phyloP scores from a whole-genome alignment of 2,888 invertebrate species.

The Clitarchus hookeri region DNA sequence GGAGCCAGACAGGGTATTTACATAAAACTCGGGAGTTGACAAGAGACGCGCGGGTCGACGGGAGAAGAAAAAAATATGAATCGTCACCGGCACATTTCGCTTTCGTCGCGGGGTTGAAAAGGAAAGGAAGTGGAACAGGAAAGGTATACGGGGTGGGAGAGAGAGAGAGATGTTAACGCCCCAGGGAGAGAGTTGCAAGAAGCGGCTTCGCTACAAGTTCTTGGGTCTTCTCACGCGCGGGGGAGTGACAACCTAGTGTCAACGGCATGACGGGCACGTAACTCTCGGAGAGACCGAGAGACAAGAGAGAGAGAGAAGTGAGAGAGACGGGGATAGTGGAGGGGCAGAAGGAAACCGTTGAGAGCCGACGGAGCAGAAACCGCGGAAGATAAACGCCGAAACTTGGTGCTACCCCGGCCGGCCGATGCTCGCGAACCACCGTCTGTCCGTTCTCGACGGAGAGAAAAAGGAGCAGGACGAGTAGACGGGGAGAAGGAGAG shows the following conservation, averaged over 20 bases:
- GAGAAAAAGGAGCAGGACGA: no score
- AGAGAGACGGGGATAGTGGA: neutral
- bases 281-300: neutral
- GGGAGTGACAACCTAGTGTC: neutral
- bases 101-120: neutral
- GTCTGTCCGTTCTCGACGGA: neutral
- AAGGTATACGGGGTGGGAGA: neutral
- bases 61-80: neutral
- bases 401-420: neutral
- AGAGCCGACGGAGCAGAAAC: slow-evolving; percentile 5
- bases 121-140: neutral
- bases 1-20: neutral
- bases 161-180: neutral
- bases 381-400: neutral
- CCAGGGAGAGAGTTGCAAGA: neutral
- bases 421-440: neutral
- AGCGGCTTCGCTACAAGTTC: neutral
- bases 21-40: slow-evolving; percentile 7
- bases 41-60: neutral
- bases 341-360: neutral
- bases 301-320: neutral
- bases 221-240: neutral
- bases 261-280: neutral
- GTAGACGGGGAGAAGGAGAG: no score
- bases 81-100: neutral